phyloP scores from a whole-genome alignment of 2,888 invertebrate species.

The Lycophotia porphyrea region DNA sequence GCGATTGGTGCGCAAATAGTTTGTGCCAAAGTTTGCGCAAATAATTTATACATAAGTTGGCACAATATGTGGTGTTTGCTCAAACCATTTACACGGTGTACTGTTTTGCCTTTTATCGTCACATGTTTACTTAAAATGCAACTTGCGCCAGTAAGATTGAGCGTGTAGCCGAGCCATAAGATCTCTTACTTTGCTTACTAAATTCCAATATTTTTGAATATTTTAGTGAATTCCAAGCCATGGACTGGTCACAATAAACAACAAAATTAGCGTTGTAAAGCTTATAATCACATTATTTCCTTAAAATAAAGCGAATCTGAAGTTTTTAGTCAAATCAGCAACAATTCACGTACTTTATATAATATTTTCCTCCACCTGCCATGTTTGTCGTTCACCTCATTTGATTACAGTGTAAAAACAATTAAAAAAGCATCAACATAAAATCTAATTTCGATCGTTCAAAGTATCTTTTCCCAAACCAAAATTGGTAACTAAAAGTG shows the following conservation, averaged over 20 bases:
- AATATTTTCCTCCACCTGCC: constrained; percentile 32
- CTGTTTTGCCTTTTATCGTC: not conserved
- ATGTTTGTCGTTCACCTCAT: constrained; percentile 1
- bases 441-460: constrained; percentile 30
- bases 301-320: constrained; percentile 36
- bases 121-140: not conserved
- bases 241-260: not conserved
- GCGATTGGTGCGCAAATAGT: not conserved
- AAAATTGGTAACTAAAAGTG: constrained; percentile 39
- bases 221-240: constrained; percentile 12
- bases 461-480: constrained; percentile 38
- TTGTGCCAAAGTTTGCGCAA: not conserved
- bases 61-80: not conserved
- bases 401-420: constrained; percentile 15
- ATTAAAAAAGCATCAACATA: not conserved
- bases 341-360: constrained; percentile 47
- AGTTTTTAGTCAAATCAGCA: constrained; percentile 14
- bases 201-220: not conserved
- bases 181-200: not conserved
- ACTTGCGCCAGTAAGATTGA: not conserved
- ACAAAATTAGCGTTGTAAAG: constrained; percentile 39
- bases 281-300: not conserved
- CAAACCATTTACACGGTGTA: not conserved
- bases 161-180: not conserved
- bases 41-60: not conserved